Percentiles rank a stretch among this genome's conserved stretches.
Evolutionary conservation across 2,888 invertebrate genomes (phyloP).

Genomic region (Hetaerina titia): DNA sequence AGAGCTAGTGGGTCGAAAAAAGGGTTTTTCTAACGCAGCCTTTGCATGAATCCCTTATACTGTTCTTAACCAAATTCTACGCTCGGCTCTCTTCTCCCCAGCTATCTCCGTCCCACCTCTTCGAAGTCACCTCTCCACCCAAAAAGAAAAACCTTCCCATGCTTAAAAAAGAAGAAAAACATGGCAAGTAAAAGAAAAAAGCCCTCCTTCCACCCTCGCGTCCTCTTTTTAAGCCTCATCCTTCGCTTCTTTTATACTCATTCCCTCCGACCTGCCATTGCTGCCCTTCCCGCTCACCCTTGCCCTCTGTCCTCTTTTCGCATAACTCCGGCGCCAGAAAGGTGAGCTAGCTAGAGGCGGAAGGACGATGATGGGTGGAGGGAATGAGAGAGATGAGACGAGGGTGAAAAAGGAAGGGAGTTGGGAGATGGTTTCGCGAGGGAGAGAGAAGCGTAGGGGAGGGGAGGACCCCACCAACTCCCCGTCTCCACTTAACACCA

Average conservation of each 20-base stretch:
- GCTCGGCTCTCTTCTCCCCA: not conserved
- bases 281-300: not conserved
- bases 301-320: not conserved
- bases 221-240: not conserved
- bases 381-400: not conserved
- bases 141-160: not conserved
- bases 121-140: not conserved
- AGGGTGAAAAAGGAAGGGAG: not conserved
- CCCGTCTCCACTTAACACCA: slow-evolving; percentile 55
- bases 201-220: not conserved
- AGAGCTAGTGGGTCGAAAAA: not conserved
- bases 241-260: not conserved
- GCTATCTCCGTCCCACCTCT: not conserved
- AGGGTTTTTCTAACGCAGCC: not conserved
- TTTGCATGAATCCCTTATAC: not conserved
- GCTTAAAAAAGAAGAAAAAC: not conserved
- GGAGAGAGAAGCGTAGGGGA: not conserved
- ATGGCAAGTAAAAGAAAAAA: not conserved
- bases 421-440: not conserved
- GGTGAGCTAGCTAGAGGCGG: not conserved
- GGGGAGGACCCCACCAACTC: not conserved
- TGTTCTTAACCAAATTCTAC: not conserved
- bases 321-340: not conserved
- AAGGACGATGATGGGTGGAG: no score
- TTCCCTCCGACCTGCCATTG: slow-evolving; percentile 25